Evolutionary conservation across 2,797 vertebrate genomes (phyloP), one percentile per base, ranked within the genome.

Genomic region (Cuniculus paca): DNA sequence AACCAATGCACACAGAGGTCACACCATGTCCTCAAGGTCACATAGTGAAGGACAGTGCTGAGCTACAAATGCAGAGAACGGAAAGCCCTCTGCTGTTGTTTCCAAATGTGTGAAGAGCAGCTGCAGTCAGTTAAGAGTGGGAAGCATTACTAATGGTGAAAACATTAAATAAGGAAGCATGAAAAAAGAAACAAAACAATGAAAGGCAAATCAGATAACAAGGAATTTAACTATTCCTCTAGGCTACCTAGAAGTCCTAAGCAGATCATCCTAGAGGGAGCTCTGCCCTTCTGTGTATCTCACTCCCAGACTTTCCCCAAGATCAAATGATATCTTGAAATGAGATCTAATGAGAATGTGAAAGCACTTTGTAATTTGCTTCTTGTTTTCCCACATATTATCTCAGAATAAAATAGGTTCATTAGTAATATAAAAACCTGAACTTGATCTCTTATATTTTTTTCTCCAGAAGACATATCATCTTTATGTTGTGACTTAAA

Each of bases 331-430:
- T 26, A 65, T 1, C 36, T 12, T 6, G 2, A 50, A 77, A 31
- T 34, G 28, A 77, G 74, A 50, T 50, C 74, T 19, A 77, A 50
- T 5, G 17, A 31, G 17, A 56, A 26, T 68, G n/a, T 31, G 60
- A 80, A 92, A 80, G 50, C 22, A 6, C 24, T 75, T 92, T n/a
- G 6, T 50, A 54, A 65, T 26, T n/a, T 31, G 61, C 56, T 86
- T 72, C 61, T 65, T 42, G 24, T 9, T 54, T 68, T 81, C 48
- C 42, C 78, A 80, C 60, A 54, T n/a, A n/a, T 78, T n/a, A 48
- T 39, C 12, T 95, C 63, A 61, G 61, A 81, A 88, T 78, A 78
- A 85, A 91, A 92, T 42, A 77, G 28, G 36, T 88, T 78, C 20
- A 78, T 34, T 24, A 77, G 36, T 63, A 80, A 60, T 42, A 36